A percentile compares a stretch with the other conserved stretches of the same genome.
Conservation (phyloP, 2,888 invertebrate genomes). For the Ypsolopha sequella region DNA sequence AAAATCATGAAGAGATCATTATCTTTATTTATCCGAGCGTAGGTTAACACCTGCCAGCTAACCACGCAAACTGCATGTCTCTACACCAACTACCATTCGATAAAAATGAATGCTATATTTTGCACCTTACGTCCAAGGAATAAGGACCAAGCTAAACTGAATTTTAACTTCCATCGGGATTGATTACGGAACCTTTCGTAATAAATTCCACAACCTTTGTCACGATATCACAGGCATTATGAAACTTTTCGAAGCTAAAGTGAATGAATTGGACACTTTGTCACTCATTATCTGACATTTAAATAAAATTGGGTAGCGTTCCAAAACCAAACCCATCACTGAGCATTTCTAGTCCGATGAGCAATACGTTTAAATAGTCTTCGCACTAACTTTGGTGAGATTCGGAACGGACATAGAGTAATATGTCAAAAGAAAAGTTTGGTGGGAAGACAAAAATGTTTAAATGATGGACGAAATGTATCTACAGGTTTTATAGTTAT, state of each 20-base stretch:
- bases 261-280: neutral
- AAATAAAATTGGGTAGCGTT: too few relatives aligned
- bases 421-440: too few relatives aligned
- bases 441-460: too few relatives aligned
- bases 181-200: neutral
- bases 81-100: neutral
- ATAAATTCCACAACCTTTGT: neutral
- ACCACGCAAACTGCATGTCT: constrained; percentile 24
- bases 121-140: too few relatives aligned
- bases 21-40: constrained; percentile 15
- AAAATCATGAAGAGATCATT: too few relatives aligned
- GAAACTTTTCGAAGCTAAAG: neutral
- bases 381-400: too few relatives aligned
- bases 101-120: neutral
- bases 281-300: constrained; percentile 1
- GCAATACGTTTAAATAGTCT: too few relatives aligned
- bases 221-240: neutral
- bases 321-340: too few relatives aligned
- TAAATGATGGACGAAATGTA: too few relatives aligned
- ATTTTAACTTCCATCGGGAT: neutral
- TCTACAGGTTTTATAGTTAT: too few relatives aligned
- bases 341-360: too few relatives aligned
- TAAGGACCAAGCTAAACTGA: neutral
- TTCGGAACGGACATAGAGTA: too few relatives aligned
- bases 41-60: constrained; percentile 26